A percentile compares a stretch with the other conserved stretches of the same genome.
These are phyloP conservation scores for Alethe castanea DNA, from an alignment of 2,113 vertebrate species.

Conservation along the genomic window DNA sequence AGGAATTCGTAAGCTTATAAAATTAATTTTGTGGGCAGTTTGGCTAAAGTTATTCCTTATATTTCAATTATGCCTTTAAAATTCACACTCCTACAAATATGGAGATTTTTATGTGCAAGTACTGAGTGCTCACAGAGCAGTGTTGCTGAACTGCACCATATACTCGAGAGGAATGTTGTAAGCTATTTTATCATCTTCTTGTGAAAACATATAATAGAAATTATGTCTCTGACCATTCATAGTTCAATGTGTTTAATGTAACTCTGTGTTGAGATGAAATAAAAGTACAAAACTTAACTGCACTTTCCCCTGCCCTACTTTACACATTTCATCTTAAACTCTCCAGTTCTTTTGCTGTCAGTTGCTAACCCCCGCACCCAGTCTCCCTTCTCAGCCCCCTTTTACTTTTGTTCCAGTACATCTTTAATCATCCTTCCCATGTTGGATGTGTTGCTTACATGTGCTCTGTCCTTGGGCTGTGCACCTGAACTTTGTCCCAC, in stretches of 20 bases:
- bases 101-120: background rate
- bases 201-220: background rate
- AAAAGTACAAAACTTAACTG: background rate
- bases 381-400: background rate
- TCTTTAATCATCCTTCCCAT: background rate
- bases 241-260: background rate
- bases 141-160: background rate
- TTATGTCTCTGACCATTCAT: background rate
- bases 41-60: constrained; percentile 8
- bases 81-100: background rate
- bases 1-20: constrained; percentile 39
- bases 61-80: constrained; percentile 28
- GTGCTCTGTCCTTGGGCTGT: background rate
- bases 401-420: background rate
- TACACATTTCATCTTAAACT: background rate
- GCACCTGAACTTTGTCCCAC: background rate
- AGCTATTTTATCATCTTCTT: background rate
- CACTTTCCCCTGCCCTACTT: background rate
- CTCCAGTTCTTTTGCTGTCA: background rate
- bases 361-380: background rate
- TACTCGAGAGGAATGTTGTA: background rate
- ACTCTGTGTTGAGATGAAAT: background rate
- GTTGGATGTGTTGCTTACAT: background rate
- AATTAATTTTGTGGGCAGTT: constrained; percentile 18
- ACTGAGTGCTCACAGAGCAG: background rate